Evolutionary conservation across 1,140 invertebrate genomes (phyloP).

Genomic region (Triops cancriformis): DNA sequence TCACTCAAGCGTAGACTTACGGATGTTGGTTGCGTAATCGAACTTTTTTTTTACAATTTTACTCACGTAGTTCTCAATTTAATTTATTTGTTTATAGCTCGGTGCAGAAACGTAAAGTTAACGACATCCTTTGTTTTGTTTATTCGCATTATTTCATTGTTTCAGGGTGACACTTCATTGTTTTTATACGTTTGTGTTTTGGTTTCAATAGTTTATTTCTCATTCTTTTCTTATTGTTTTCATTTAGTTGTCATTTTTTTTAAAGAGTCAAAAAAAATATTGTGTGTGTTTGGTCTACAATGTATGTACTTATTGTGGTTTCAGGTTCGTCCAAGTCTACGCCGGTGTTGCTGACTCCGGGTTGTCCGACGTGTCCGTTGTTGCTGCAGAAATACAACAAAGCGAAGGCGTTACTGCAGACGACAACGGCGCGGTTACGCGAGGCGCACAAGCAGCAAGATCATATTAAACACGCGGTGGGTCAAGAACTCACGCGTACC

Average conservation of each 20-base stretch:
- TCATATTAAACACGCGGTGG: neutral
- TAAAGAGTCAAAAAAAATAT: neutral
- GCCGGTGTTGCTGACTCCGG: neutral
- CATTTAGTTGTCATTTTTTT: neutral
- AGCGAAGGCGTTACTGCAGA: neutral
- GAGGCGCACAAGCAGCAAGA: neutral
- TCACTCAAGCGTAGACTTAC: too few species aligned
- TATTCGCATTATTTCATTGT: too few species aligned
- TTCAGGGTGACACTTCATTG: too few species aligned
- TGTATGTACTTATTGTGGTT: too few species aligned
- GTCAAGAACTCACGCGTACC: neutral
- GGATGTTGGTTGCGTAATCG: too few species aligned
- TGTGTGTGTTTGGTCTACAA: neutral
- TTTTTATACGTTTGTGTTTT: too few species aligned
- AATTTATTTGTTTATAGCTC: too few species aligned
- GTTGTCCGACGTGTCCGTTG: neutral
- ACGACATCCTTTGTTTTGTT: too few species aligned
- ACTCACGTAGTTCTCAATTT: too few species aligned
- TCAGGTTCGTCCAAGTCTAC: neutral
- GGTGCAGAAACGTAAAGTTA: too few species aligned
- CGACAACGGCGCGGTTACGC: neutral
- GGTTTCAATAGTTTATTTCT: neutral
- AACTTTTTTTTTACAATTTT: too few species aligned
- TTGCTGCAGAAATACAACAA: constrained; percentile 6
- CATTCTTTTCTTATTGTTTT: neutral